Evolutionary conservation across 2,113 vertebrate genomes (phyloP).

Genomic region (Sceloporus undulatus): DNA sequence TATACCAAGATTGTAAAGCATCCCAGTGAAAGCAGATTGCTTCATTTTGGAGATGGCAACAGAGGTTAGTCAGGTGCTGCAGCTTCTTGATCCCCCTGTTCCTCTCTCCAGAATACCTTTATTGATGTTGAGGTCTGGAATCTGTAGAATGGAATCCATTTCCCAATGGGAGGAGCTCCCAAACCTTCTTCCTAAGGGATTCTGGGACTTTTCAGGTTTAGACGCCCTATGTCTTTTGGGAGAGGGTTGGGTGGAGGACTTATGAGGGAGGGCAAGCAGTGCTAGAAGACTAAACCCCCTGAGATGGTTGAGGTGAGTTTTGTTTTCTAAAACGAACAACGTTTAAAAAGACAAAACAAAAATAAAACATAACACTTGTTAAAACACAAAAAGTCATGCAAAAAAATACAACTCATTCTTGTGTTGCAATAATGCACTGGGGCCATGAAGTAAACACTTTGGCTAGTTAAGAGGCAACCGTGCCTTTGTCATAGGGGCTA

Average conservation of each 20-base stretch:
- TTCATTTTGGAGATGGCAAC: constrained; percentile 25
- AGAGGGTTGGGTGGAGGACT: constrained; percentile 73
- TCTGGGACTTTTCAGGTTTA: constrained; percentile 63
- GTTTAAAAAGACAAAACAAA: constrained; percentile 76
- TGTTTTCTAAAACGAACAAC: constrained; percentile 81
- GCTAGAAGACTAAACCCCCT: constrained; percentile 88
- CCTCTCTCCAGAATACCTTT: constrained; percentile 85
- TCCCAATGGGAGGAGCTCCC: constrained; percentile 68
- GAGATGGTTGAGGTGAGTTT: constrained; percentile 74
- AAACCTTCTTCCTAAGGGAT: constrained; percentile 69
- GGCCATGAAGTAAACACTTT: not conserved
- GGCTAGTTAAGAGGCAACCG: not conserved
- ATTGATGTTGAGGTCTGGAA: constrained; percentile 82
- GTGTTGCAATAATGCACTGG: constrained; percentile 18
- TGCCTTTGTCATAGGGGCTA: not conserved
- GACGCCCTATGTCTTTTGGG: constrained; percentile 72
- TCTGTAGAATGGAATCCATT: constrained; percentile 70
- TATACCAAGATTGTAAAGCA: constrained; percentile 41
- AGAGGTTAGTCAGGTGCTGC: not conserved
- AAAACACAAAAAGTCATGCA: not conserved
- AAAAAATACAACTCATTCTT: not conserved
- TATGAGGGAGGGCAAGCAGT: constrained; percentile 87
- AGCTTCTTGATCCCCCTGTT: not conserved
- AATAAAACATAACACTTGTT: constrained; percentile 53
- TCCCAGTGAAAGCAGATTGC: constrained; percentile 30